Conservation (phyloP, 1,140 invertebrate genomes). For the Habropoda laboriosa region DNA sequence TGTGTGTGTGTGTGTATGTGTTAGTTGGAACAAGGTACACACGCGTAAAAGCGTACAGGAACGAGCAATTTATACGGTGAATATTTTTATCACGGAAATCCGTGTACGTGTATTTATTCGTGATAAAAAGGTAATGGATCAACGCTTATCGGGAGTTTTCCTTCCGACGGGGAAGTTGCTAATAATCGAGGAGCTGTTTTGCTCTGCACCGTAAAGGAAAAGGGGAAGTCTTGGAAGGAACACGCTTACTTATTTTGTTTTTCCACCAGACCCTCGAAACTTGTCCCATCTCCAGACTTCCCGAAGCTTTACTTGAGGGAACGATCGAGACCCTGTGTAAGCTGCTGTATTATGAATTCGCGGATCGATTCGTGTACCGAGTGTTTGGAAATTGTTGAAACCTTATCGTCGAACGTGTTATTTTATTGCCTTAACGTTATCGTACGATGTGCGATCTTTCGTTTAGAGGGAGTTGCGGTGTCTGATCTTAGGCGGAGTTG, state of each 20-base stretch:
- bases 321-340: not conserved
- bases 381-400: no score
- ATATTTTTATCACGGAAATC: constrained; percentile 13
- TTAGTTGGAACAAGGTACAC: not conserved
- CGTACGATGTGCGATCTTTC: no score
- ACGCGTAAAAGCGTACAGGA: not conserved
- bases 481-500: no score
- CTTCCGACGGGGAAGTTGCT: not conserved
- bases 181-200: no score
- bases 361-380: no score
- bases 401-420: no score
- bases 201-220: no score
- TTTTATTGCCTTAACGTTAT: no score
- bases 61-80: constrained; percentile 13
- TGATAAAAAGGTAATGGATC: not conserved
- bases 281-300: constrained; percentile 24
- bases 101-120: not conserved
- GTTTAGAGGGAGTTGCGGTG: no score
- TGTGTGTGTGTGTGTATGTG: no score
- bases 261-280: not conserved
- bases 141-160: not conserved
- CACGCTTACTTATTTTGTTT: not conserved
- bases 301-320: not conserved
- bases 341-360: not conserved
- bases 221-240: no score